Conservation (phyloP, 2,113 vertebrate genomes). For the Hippopotamus amphibius region DNA sequence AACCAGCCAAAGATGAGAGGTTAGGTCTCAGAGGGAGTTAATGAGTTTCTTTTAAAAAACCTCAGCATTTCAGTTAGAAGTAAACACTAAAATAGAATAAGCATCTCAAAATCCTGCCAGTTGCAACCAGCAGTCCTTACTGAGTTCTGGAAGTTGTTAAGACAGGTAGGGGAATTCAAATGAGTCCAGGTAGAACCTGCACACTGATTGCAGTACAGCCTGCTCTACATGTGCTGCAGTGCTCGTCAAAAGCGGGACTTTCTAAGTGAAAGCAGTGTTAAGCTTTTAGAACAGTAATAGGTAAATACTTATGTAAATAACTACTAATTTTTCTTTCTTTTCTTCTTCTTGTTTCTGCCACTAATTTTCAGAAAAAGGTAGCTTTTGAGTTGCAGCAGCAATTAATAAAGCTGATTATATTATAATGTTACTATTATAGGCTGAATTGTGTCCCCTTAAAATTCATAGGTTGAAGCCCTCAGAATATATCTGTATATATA, state of each 20-base stretch:
- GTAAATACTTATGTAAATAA: not conserved
- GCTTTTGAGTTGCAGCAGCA: not conserved
- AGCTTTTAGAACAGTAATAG: not conserved
- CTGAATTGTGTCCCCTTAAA: not conserved
- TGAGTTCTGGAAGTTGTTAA: not conserved
- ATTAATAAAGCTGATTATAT: not conserved
- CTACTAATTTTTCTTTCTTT: not conserved
- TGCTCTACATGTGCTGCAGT: fast-evolving
- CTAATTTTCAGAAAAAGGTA: not conserved
- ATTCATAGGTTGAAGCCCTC: not conserved
- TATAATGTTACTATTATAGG: not conserved
- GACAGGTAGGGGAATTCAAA: not conserved
- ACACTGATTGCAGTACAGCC: not conserved
- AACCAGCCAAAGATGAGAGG: not conserved
- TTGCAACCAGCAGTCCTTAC: not conserved
- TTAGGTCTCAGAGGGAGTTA: not conserved
- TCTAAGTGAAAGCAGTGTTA: not conserved
- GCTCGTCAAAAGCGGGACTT: not conserved
- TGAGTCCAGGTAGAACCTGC: not conserved
- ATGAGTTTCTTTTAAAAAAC: not conserved
- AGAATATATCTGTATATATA: too few relatives aligned
- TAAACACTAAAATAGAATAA: constrained; percentile 1
- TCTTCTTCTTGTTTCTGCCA: not conserved
- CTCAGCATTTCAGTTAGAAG: not conserved
- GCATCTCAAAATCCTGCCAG: not conserved